Percentiles rank a stretch among this genome's conserved stretches.
Evolutionary conservation across 2,113 vertebrate species (phyloP).

Genomic region (Zosterops borbonicus): DNA sequence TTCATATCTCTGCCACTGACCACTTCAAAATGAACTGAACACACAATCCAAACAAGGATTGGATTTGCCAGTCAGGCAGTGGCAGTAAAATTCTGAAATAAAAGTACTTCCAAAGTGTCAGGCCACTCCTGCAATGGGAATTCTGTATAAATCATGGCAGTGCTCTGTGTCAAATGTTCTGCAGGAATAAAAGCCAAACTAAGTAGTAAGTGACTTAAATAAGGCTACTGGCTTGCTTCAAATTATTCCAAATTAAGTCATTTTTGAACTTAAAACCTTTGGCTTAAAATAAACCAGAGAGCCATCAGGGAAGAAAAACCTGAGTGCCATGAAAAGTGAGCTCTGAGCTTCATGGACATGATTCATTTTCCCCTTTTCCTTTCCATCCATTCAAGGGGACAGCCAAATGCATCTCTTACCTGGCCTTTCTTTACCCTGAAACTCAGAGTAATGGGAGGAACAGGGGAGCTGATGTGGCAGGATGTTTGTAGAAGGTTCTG

Average conservation of each 20-base stretch:
- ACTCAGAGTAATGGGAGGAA: not conserved
- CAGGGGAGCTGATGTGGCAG: not conserved
- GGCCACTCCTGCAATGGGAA: not conserved
- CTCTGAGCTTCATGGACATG: constrained; percentile 11
- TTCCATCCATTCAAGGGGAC: not conserved
- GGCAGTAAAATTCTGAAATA: not conserved
- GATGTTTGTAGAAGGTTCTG: not conserved
- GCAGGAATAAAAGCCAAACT: constrained; percentile 32
- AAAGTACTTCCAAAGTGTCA: not conserved
- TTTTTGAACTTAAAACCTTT: constrained; percentile 56
- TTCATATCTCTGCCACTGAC: not conserved
- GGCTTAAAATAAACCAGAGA: constrained; percentile 59
- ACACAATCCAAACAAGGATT: not conserved
- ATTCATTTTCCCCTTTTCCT: constrained; percentile 38
- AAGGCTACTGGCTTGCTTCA: constrained; percentile 61
- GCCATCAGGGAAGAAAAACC: constrained; percentile 35
- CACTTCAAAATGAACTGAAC: not conserved
- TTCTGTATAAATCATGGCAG: not conserved
- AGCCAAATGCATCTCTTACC: constrained; percentile 13
- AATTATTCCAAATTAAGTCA: constrained; percentile 65
- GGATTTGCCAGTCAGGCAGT: not conserved
- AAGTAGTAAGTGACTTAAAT: constrained; percentile 28
- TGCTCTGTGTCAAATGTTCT: not conserved
- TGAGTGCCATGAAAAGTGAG: constrained; percentile 28
- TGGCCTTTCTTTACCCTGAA: constrained; percentile 8